Evolutionary conservation across 2,113 vertebrate species (phyloP), one percentile per base, ranked within the genome.

Genomic region (Solea senegalensis): DNA sequence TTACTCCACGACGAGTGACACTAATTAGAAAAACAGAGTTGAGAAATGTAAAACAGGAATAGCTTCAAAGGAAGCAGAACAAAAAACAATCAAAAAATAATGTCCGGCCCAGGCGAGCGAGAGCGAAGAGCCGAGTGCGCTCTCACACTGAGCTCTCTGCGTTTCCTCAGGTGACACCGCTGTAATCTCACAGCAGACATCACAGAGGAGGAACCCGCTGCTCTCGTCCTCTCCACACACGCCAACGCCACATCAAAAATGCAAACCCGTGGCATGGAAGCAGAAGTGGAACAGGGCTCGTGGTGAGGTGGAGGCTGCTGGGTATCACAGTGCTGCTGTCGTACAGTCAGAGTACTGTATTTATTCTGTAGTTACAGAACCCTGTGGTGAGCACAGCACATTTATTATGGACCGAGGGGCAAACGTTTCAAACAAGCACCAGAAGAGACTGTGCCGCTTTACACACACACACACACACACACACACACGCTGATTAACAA

Each of bases 211-310:
- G 21, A 56, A 28, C 5, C 9, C 10, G 40, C 60, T 6, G 41
- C 14, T 51, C 44, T 58, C 58, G 51, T 56, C 58, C 72, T 65
- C 77, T 61, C 72, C 65, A 16, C 61, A 45, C 10, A 54, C 68
- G 40, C 79, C 77, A 69, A 86, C 69, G 55, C 84, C 27, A 65
- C 69, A 81, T 85, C 74, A 83, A 81, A 76, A 80, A 85, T 80
- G 77, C 75, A 80, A 65, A 78, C 80, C 46, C 61, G 5, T 69
- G 55, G 53, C 73, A 52, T 13, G 74, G 65, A 83, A 67, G 57
- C 67, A 76, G 48, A 84, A 77, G 72, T 62, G 54, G 69, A 81
- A 72, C 69, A 76, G 39, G 55, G 77, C 71, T 82, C 13, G 0
- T 58, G 79, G 82, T 74, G 62, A 64, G 69, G 14, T 4, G 15